These are phyloP conservation scores for Urocyon cinereoargenteus DNA, from an alignment of 2,797 vertebrate species.

Conservation along the genomic window DNA sequence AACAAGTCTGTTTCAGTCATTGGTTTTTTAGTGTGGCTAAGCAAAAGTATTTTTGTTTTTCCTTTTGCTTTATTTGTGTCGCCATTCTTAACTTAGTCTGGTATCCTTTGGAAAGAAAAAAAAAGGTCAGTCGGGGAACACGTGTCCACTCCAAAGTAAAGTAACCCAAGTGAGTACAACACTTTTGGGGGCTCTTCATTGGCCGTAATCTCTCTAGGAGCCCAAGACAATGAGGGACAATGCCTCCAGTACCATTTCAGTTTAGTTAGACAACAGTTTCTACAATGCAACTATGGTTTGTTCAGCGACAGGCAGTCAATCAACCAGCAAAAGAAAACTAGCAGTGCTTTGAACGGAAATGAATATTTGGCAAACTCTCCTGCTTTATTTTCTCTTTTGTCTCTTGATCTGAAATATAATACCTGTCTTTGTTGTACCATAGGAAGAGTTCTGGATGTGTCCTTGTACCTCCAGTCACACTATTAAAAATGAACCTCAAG, in stretches of 20 bases:
- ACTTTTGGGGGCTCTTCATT: neutral
- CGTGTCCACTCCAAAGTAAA: neutral
- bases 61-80: neutral
- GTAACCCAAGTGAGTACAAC: neutral
- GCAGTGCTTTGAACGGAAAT: neutral
- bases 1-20: neutral
- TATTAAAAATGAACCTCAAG: neutral
- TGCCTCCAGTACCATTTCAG: neutral
- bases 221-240: too few relatives aligned
- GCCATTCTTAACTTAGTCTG: neutral
- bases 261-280: neutral
- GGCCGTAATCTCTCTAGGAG: neutral
- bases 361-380: slow-evolving; percentile 35
- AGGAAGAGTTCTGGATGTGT: neutral
- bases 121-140: neutral
- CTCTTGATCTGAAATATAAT: slow-evolving; percentile 31
- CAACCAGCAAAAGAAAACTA: slow-evolving; percentile 19
- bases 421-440: neutral
- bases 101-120: neutral
- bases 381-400: neutral
- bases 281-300: neutral
- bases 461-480: neutral
- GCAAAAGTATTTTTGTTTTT: slow-evolving; percentile 15
- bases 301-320: neutral
- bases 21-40: neutral